Conservation (phyloP, 1,140 invertebrate species). For the Cydia amplana region DNA sequence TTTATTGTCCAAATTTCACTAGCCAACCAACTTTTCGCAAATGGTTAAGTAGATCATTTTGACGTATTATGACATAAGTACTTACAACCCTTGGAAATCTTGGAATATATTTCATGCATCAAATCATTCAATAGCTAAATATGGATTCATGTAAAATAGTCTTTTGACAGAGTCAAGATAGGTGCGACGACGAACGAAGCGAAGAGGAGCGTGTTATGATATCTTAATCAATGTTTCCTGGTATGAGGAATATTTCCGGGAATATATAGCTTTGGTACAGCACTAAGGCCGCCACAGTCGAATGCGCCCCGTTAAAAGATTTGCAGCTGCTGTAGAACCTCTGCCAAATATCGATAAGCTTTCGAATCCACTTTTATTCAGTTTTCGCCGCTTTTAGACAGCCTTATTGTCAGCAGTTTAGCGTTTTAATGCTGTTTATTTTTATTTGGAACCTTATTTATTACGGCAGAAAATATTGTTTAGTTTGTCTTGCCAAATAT, state of each 20-base stretch:
- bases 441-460: not conserved
- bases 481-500: not conserved
- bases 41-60: no score
- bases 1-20: no score
- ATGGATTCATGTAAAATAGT: no score
- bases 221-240: no score
- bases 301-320: slow-evolving; percentile 2
- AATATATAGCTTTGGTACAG: not conserved
- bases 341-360: slow-evolving; percentile 21
- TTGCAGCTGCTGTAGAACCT: slow-evolving; percentile 9
- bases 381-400: not conserved
- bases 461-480: not conserved
- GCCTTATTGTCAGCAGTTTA: slow-evolving; percentile 7
- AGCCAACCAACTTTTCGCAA: no score
- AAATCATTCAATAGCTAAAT: no score
- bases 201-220: no score
- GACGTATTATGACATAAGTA: no score
- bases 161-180: no score
- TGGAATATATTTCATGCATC: no score
- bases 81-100: no score
- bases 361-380: slow-evolving; percentile 11
- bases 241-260: not conserved
- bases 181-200: no score
- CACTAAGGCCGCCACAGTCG: not conserved
- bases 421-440: not conserved